Evolutionary conservation across 2,888 invertebrate genomes (phyloP).

Genomic region (Augochlorella aurata): DNA sequence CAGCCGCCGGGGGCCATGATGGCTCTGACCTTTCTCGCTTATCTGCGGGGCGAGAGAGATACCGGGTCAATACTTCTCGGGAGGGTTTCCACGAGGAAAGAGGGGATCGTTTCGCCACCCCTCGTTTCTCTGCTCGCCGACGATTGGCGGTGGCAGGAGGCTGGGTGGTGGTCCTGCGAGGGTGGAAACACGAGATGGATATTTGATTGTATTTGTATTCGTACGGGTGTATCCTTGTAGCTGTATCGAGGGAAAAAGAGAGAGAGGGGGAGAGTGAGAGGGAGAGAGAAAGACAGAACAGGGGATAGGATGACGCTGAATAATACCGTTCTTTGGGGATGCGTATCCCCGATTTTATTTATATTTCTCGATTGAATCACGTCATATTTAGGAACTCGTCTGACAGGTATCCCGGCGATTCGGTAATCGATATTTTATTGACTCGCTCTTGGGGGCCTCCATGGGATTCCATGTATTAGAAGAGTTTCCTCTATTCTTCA

Average conservation of each 20-base stretch:
- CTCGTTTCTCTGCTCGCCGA: constrained; percentile 64
- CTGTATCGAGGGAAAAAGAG: constrained; percentile 1
- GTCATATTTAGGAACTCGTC: background rate
- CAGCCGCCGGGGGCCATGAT: constrained; percentile 66
- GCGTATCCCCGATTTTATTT: background rate
- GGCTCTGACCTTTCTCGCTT: constrained; percentile 69
- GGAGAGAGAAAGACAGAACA: no score
- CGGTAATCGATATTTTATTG: background rate
- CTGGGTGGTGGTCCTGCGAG: constrained; percentile 49
- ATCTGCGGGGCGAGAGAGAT: constrained; percentile 61
- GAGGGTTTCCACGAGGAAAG: constrained; percentile 56
- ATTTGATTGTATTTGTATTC: constrained; percentile 39
- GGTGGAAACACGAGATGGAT: constrained; percentile 53
- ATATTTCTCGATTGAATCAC: background rate
- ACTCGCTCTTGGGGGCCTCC: no score
- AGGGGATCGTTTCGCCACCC: constrained; percentile 60
- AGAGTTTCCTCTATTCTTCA: background rate
- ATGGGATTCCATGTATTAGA: background rate
- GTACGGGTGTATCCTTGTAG: constrained; percentile 15
- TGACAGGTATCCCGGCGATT: background rate
- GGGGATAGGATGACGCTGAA: constrained; percentile 8
- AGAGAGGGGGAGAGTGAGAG: no score
- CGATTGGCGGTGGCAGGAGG: constrained; percentile 64
- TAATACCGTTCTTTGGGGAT: constrained; percentile 13
- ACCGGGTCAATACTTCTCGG: constrained; percentile 67